These are phyloP conservation scores for Ecliptopera silaceata DNA, from an alignment of 2,888 invertebrate genomes.

Conservation along the genomic window DNA sequence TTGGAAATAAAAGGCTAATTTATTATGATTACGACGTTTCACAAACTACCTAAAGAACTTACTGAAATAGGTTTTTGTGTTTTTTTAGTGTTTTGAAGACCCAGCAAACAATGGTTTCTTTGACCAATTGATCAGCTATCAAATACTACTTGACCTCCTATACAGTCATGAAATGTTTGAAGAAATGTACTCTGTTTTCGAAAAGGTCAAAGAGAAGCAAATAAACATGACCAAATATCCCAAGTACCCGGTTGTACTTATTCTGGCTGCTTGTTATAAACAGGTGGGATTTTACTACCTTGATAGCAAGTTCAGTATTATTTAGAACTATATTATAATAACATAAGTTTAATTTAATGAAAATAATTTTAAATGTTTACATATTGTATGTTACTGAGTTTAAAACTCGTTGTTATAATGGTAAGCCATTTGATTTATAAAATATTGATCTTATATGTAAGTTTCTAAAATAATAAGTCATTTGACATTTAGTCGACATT, in stretches of 20 bases:
- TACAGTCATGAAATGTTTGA: constrained; percentile 86
- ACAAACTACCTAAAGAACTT: not conserved
- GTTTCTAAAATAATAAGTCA: too few species aligned
- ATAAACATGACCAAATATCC: constrained; percentile 86
- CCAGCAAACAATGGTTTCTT: constrained; percentile 86
- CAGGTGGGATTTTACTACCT: too few species aligned
- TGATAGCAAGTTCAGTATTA: too few species aligned
- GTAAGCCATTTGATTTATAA: too few species aligned
- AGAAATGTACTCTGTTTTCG: constrained; percentile 85
- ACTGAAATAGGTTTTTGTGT: not conserved
- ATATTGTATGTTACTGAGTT: too few species aligned
- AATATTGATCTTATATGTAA: too few species aligned
- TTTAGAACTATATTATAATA: too few species aligned
- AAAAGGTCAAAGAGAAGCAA: constrained; percentile 83
- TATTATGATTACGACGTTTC: not conserved
- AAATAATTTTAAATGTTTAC: too few species aligned
- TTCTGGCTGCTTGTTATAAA: constrained; percentile 89
- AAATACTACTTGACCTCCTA: constrained; percentile 87
- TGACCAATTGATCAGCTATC: constrained; percentile 86
- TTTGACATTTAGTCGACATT: too few species aligned
- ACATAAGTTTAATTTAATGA: too few species aligned
- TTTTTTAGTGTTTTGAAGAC: constrained; percentile 85
- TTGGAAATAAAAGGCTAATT: too few species aligned
- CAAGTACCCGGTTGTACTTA: constrained; percentile 85
- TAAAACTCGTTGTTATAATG: too few species aligned